Evolutionary conservation across 1,140 invertebrate species (phyloP), one percentile per base, ranked within the genome.

Genomic region (Ceratina japonica): DNA sequence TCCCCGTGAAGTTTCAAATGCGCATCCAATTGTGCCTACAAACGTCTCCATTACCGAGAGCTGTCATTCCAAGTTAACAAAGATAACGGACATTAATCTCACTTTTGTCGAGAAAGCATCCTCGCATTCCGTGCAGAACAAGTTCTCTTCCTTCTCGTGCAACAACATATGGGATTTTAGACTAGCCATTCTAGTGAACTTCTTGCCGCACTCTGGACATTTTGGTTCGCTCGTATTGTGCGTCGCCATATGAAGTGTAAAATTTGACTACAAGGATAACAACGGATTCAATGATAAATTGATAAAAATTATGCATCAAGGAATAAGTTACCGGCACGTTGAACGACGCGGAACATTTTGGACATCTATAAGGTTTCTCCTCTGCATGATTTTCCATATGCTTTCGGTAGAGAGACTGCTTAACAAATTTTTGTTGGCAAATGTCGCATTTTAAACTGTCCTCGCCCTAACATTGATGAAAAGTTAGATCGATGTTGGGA

Each of bases 121-220:
- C 18, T 94, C 94, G 91, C 96, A 96, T 86, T 95, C 95, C 13
- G 93, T 91, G 87, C 96, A 96, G 81, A 94, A 94, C 16, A 95
- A 89, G 84, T 92, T 94, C 87, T 96, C 95, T 83, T 96, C 95
- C 80, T 93, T 94, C 86, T 95, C 94, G 83, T 96, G 96, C 8
- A 95, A 76, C 86, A 94, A 89, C 76, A 96, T 92, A 87, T 96
- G 96, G n/a, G 95, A 94, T 82, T 95, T 96, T 4, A 96, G 92
- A 89, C 95, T 95, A 18, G 95, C 95, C 59, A 95, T 90, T 68
- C 95, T 91, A 1, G 94, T 93, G 89, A 96, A 96, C 81, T 93
- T 94, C 88, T 92, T 90, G 54, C 92, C 89, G 88, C 96, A 96
- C 83, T 95, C 93, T 0, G 95, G 95, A 91, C 95, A 96, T 82